Evolutionary conservation across 1,140 invertebrate species (phyloP).

Genomic region (Elymnias hypermnestra): DNA sequence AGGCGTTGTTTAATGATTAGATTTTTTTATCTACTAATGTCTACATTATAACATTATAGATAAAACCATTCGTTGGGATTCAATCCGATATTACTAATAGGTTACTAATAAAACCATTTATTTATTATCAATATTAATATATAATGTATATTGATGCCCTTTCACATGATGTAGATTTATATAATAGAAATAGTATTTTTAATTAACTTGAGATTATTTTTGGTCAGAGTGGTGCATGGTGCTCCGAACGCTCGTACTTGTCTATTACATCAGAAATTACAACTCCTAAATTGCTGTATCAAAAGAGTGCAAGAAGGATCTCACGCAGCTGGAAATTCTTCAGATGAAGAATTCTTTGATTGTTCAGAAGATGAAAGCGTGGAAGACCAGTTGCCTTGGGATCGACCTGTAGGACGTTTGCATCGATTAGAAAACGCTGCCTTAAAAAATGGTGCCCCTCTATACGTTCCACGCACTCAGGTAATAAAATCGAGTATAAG

Average conservation of each 20-base stretch:
- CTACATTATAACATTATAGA: background rate
- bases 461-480: constrained; percentile 64
- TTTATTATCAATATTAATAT: no score
- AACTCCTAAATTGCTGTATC: constrained; percentile 98
- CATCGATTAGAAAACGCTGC: constrained; percentile 48
- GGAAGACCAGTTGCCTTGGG: constrained; percentile 79
- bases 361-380: constrained; percentile 80
- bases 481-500: no score
- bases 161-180: no score
- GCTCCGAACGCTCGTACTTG: constrained; percentile 91
- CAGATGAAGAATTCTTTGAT: constrained; percentile 92
- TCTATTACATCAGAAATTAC: constrained; percentile 95
- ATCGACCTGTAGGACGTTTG: constrained; percentile 63
- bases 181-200: no score
- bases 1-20: background rate
- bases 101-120: no score
- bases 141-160: no score
- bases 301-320: constrained; percentile 73
- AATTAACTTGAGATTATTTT: constrained; percentile 1
- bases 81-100: no score
- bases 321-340: constrained; percentile 70
- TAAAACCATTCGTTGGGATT: no score
- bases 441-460: constrained; percentile 53
- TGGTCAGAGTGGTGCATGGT: constrained; percentile 82
- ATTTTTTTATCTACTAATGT: background rate